A percentile compares a stretch with the other conserved stretches of the same genome.
phyloP scores from a whole-genome alignment of 2,888 invertebrate species.

The Drosophila cracens region DNA sequence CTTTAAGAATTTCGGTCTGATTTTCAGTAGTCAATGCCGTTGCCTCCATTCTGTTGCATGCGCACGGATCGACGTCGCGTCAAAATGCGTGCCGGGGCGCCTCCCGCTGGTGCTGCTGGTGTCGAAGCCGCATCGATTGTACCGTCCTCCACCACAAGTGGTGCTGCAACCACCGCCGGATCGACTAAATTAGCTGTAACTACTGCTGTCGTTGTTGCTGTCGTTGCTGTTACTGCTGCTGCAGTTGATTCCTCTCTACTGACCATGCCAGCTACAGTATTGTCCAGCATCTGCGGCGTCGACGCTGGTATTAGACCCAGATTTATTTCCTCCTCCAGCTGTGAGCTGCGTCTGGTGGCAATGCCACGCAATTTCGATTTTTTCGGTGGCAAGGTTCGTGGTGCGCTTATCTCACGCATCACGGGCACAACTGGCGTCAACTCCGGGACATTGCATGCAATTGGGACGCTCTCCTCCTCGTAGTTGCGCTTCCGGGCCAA shows the following conservation, averaged over 20 bases:
- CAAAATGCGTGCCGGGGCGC: constrained; percentile 70
- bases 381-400: constrained; percentile 81
- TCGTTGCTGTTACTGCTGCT: constrained; percentile 25
- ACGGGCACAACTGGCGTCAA: constrained; percentile 25
- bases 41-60: constrained; percentile 75
- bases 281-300: constrained; percentile 64
- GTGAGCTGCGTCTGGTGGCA: constrained; percentile 67
- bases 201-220: constrained; percentile 26
- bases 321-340: constrained; percentile 63
- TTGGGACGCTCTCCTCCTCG: constrained; percentile 69
- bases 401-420: constrained; percentile 63
- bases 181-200: constrained; percentile 14
- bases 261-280: constrained; percentile 71
- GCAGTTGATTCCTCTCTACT: constrained; percentile 70
- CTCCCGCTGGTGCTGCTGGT: constrained; percentile 13
- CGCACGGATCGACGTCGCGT: constrained; percentile 81
- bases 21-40: constrained; percentile 61
- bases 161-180: constrained; percentile 18
- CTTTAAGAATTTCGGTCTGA: constrained; percentile 21
- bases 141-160: constrained; percentile 18
- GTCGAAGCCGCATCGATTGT: constrained; percentile 9
- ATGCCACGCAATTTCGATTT: constrained; percentile 79
- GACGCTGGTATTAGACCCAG: constrained; percentile 22
- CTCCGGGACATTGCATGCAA: constrained; percentile 45
- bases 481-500: constrained; percentile 82